Conservation (phyloP, 2,888 invertebrate genomes). For the Iselma pallidipennis region DNA sequence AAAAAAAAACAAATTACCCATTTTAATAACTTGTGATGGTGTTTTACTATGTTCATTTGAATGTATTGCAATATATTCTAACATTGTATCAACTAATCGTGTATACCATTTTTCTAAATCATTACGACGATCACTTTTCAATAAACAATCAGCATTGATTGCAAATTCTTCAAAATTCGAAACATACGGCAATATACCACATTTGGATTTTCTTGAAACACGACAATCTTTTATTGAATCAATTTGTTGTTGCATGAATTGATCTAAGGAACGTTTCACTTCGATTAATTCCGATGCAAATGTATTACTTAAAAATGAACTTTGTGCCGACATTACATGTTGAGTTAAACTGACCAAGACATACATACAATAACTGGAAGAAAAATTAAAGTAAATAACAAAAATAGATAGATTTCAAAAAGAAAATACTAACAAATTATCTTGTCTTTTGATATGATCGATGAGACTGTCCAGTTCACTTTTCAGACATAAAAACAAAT, state of each 20-base stretch:
- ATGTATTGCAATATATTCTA: conserved; percentile 78
- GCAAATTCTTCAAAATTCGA: conserved; percentile 91
- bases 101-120: conserved; percentile 93
- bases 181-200: conserved; percentile 88
- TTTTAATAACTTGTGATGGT: conserved; percentile 88
- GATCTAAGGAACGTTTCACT: conserved; percentile 89
- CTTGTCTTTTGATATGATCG: conserved; percentile 81
- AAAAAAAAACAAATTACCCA: conserved; percentile 61
- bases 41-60: conserved; percentile 87
- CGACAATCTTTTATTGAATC: conserved; percentile 79
- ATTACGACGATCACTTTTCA: conserved; percentile 83
- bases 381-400: conserved; percentile 7
- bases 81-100: conserved; percentile 78
- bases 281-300: conserved; percentile 85
- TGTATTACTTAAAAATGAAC: conserved; percentile 85
- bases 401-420: conserved; percentile 6
- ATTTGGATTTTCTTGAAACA: conserved; percentile 75
- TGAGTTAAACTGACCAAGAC: conserved; percentile 89
- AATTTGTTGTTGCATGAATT: conserved; percentile 83
- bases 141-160: conserved; percentile 82
- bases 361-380: conserved; percentile 86
- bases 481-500: conserved; percentile 87
- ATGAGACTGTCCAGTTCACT: conserved; percentile 85
- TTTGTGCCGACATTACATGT: conserved; percentile 90
- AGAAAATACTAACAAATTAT: conserved; percentile 76